phyloP scores from a whole-genome alignment of 2,113 vertebrate genomes.

The Cavia aperea region DNA sequence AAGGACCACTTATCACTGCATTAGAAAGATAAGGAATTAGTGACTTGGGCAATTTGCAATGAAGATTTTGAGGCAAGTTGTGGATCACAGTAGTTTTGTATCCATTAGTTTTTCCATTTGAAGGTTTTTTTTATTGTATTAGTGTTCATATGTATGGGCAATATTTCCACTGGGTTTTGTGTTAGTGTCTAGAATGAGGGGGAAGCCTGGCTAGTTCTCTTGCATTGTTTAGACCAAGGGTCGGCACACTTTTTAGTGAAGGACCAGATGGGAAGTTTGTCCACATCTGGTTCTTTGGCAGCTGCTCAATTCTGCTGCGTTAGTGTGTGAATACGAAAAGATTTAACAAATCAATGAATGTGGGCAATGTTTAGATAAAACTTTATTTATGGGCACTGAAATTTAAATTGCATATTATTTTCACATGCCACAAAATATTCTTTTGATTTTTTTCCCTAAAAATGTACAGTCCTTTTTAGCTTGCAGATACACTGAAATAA shows the following conservation, averaged over 20 bases:
- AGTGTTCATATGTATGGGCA: neutral
- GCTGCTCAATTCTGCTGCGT: neutral
- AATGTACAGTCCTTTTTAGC: neutral
- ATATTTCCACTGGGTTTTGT: neutral
- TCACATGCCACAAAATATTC: neutral
- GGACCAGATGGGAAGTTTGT: neutral
- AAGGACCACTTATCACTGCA: neutral
- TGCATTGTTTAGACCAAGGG: neutral
- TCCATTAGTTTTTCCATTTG: neutral
- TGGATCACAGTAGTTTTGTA: neutral
- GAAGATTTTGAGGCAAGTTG: neutral
- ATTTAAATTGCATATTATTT: slow-evolving; percentile 15
- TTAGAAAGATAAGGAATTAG: neutral
- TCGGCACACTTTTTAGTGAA: slow-evolving; percentile 19
- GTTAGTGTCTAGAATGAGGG: neutral
- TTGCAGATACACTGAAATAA: neutral
- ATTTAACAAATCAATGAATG: neutral
- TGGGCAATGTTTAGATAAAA: neutral
- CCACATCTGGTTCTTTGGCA: neutral
- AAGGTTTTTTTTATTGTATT: neutral
- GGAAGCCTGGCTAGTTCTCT: neutral
- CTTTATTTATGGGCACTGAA: slow-evolving; percentile 4
- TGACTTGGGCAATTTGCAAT: neutral
- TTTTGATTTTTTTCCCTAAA: neutral
- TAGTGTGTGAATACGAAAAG: neutral